Conservation (phyloP, 2,888 invertebrate genomes). For the Ceramica pisi region DNA sequence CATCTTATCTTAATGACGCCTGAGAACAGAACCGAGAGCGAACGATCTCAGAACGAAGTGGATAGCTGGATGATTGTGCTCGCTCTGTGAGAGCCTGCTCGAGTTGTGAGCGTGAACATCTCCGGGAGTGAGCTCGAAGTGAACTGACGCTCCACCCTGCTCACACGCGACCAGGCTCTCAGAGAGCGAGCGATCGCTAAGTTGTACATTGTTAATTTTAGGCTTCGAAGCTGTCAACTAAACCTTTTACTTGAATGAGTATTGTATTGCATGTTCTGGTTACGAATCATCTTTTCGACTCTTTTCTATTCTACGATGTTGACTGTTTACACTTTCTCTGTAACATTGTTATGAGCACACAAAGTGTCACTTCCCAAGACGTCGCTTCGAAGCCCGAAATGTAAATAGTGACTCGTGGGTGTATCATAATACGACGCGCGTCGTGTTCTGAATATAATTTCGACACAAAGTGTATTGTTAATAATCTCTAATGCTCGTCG, state of each 20-base stretch:
- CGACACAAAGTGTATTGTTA: constrained; percentile 66
- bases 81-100: not conserved
- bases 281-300: not conserved
- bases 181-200: constrained; percentile 8
- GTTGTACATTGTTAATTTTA: constrained; percentile 21
- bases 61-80: not conserved
- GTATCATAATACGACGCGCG: constrained; percentile 47
- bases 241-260: not conserved
- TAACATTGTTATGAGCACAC: not conserved
- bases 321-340: not conserved
- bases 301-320: not conserved
- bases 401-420: constrained; percentile 20
- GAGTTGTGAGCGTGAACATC: no score
- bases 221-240: constrained; percentile 33
- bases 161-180: not conserved
- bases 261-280: not conserved
- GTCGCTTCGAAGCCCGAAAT: constrained; percentile 21
- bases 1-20: not conserved
- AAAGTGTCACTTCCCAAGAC: not conserved
- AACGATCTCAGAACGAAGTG: constrained; percentile 47
- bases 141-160: no score
- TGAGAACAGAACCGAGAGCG: constrained; percentile 38
- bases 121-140: no score
- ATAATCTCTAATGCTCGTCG: constrained; percentile 68
- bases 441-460: constrained; percentile 61